Evolutionary conservation across 1,140 invertebrate species (phyloP).

Genomic region (Hestina assimilis): DNA sequence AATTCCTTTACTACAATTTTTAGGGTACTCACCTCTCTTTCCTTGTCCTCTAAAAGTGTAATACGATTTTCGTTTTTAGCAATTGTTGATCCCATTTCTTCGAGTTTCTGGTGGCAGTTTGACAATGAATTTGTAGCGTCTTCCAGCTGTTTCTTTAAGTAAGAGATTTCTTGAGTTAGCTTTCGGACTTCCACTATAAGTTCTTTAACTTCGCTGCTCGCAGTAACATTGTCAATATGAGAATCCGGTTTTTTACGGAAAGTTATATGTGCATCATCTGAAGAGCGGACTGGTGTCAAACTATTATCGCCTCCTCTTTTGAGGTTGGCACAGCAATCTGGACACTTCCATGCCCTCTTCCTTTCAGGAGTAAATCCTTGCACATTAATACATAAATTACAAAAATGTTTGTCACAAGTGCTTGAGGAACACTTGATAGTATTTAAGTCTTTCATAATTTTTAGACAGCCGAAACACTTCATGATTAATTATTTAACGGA

Average conservation of each 20-base stretch:
- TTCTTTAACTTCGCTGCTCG: slow-evolving; percentile 3
- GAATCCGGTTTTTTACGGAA: slow-evolving; percentile 9
- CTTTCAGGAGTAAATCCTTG: slow-evolving; percentile 8
- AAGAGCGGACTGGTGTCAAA: slow-evolving; percentile 6
- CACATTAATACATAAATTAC: slow-evolving; percentile 5
- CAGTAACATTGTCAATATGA: background rate
- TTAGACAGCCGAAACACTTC: slow-evolving; percentile 6
- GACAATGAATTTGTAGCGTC: too few relatives aligned
- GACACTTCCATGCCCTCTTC: slow-evolving; percentile 6
- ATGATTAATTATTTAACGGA: too few relatives aligned
- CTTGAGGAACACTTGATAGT: background rate
- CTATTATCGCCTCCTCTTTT: slow-evolving; percentile 18
- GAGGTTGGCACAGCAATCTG: slow-evolving; percentile 8
- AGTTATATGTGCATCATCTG: background rate
- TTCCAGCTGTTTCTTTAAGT: too few relatives aligned
- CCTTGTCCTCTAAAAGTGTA: too few relatives aligned
- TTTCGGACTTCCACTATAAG: slow-evolving; percentile 4
- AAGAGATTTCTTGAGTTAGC: slow-evolving; percentile 10
- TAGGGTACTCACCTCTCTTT: too few relatives aligned
- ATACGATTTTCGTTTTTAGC: too few relatives aligned
- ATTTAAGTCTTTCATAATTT: background rate
- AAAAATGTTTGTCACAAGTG: slow-evolving; percentile 4
- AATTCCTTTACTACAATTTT: too few relatives aligned
- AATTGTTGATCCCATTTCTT: too few relatives aligned
- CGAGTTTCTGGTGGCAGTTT: too few relatives aligned